Evolutionary conservation across 2,888 invertebrate genomes (phyloP).

Genomic region (Plutella xylostella): DNA sequence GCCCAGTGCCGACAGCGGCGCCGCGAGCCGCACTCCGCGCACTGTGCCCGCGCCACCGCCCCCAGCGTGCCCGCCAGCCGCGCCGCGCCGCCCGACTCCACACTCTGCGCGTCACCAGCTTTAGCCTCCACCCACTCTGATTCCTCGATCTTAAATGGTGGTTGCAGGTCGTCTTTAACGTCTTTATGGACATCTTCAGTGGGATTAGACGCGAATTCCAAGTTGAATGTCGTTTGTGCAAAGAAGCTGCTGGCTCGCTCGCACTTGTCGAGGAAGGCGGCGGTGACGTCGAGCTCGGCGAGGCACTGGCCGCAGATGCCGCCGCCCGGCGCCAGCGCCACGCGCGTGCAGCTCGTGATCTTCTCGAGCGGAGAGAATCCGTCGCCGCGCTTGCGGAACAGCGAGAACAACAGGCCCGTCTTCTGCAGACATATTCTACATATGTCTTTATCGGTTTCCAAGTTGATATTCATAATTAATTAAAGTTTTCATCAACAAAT

Average conservation of each 20-base stretch:
- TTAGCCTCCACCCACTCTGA: background rate
- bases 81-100: background rate
- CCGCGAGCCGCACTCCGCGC: constrained; percentile 28
- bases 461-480: too few relatives aligned
- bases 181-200: too few relatives aligned
- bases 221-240: background rate
- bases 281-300: constrained; percentile 32
- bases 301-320: constrained; percentile 36
- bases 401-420: constrained; percentile 29
- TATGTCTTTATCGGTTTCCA: too few relatives aligned
- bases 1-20: constrained; percentile 31
- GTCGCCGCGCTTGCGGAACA: constrained; percentile 26
- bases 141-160: background rate
- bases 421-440: constrained; percentile 38
- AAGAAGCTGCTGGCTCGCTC: constrained; percentile 25
- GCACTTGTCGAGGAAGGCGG: constrained; percentile 36
- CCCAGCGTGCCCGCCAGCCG: background rate
- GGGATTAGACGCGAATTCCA: too few relatives aligned
- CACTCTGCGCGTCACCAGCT: constrained; percentile 18
- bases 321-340: constrained; percentile 29
- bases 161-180: background rate
- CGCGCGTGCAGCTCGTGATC: constrained; percentile 27
- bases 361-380: constrained; percentile 31
- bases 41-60: constrained; percentile 13
- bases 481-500: too few relatives aligned